These are phyloP conservation scores for Pyrocephalus nanus DNA, from an alignment of 2,797 vertebrate species.

Conservation along the genomic window DNA sequence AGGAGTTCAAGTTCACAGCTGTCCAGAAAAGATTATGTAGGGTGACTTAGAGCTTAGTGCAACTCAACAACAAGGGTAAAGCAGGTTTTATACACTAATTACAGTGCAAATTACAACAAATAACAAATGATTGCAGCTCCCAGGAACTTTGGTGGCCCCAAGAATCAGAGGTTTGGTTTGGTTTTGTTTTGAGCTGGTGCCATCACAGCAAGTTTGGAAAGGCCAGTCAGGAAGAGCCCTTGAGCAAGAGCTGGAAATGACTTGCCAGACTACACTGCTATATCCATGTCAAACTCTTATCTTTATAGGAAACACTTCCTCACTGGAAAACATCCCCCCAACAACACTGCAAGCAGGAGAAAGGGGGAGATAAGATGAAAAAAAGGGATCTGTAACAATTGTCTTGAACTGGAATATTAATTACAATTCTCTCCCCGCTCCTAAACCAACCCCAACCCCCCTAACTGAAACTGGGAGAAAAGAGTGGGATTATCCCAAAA, in stretches of 20 bases:
- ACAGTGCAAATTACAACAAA: neutral
- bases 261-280: neutral
- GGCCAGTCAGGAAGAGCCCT: neutral
- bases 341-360: neutral
- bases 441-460: neutral
- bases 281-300: neutral
- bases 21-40: neutral
- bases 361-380: neutral
- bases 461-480: neutral
- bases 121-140: neutral
- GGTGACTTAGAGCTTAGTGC: neutral
- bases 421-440: neutral
- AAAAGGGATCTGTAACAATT: neutral
- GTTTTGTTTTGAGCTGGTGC: neutral
- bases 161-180: neutral
- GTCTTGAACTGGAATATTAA: neutral
- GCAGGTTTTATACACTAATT: neutral
- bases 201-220: neutral
- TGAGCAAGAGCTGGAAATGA: neutral
- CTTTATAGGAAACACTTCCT: neutral
- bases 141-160: neutral
- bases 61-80: neutral
- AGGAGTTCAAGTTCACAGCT: neutral
- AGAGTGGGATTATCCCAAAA: neutral
- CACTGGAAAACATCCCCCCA: neutral